A percentile compares a stretch with the other conserved stretches of the same genome.
Evolutionary conservation across 2,113 vertebrate species (phyloP).

Genomic region (Oryctolagus cuniculus): mOryCun1.1 NC_091441.1:103278001-103278500

Average conservation of each 20-base stretch:
- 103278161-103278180: background rate
- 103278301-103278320: too few relatives aligned
- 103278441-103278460: too few relatives aligned
- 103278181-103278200: too few relatives aligned
- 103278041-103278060: background rate
- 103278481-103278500: too few relatives aligned
- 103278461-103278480: too few relatives aligned
- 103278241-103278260: background rate
- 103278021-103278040: background rate
- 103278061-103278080: background rate
- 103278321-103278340: background rate
- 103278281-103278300: too few relatives aligned
- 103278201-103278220: too few relatives aligned
- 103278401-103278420: too few relatives aligned
- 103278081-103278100: background rate
- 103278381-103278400: too few relatives aligned
- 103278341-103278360: background rate
- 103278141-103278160: background rate
- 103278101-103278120: background rate
- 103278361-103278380: too few relatives aligned
- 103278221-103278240: background rate
- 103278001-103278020: background rate
- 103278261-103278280: background rate
- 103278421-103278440: too few relatives aligned
- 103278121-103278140: background rate